Percentiles rank a stretch among this genome's conserved stretches.
These are phyloP conservation scores for Nebria brevicollis DNA, from an alignment of 2,888 invertebrate species.

Conservation along the genomic window DNA sequence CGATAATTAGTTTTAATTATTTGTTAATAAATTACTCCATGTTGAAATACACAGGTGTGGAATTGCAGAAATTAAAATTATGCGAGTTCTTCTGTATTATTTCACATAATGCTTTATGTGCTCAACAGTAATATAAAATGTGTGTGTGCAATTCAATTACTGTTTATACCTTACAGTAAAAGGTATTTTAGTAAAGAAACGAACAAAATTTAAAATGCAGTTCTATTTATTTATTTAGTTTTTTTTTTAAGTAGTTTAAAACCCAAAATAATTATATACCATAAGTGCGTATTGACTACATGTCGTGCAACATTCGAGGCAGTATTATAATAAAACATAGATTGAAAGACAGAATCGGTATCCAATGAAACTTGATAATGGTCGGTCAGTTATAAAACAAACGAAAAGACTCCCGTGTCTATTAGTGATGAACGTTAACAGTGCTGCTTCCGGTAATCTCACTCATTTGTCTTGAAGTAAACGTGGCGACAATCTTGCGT, in stretches of 20 bases:
- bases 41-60: not conserved
- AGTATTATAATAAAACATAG: slow-evolving; percentile 13
- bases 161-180: too few relatives aligned
- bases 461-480: slow-evolving; percentile 73
- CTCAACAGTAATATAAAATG: too few relatives aligned
- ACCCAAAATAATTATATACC: slow-evolving; percentile 37
- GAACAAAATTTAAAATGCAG: slow-evolving; percentile 21
- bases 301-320: slow-evolving; percentile 19
- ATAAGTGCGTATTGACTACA: slow-evolving; percentile 29
- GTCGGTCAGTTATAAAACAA: not conserved
- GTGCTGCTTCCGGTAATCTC: slow-evolving; percentile 71
- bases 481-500: slow-evolving; percentile 72
- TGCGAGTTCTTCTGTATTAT: too few relatives aligned
- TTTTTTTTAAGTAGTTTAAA: slow-evolving; percentile 17
- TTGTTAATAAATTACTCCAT: not conserved
- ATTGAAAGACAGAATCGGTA: not conserved
- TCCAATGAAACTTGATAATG: slow-evolving; percentile 2
- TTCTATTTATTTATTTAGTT: slow-evolving; percentile 38
- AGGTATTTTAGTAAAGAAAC: not conserved
- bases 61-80: not conserved
- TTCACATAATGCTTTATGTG: too few relatives aligned
- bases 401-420: not conserved
- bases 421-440: slow-evolving; percentile 62
- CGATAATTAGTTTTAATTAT: too few relatives aligned
- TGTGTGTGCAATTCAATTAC: too few relatives aligned